Percentiles rank a stretch among this genome's conserved stretches.
Conservation (phyloP, 2,113 vertebrate genomes). For the Tautogolabrus adspersus region DNA sequence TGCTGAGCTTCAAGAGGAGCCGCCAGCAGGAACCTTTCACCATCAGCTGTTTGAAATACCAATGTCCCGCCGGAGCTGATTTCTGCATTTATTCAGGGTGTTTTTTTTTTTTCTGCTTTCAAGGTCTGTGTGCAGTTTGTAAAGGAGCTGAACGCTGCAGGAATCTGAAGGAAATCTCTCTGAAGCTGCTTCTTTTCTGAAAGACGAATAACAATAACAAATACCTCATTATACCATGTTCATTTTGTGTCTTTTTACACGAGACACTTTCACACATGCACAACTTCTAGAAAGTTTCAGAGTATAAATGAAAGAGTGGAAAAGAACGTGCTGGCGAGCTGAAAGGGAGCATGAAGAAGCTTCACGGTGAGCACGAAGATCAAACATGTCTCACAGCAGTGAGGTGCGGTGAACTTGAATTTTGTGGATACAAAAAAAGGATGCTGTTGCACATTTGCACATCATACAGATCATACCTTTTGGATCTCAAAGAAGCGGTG, state of each 20-base stretch:
- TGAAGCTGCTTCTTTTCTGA: background rate
- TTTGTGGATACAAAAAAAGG: no score
- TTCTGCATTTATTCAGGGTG: conserved; percentile 10
- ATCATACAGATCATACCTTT: no score
- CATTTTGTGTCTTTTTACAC: background rate
- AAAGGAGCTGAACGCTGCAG: background rate
- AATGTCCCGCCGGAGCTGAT: background rate
- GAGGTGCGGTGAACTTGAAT: no score
- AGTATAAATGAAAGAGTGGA: no score
- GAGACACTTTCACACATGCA: background rate
- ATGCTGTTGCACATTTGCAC: no score
- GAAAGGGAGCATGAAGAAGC: no score
- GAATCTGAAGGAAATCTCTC: background rate
- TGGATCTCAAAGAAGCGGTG: no score
- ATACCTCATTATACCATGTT: background rate
- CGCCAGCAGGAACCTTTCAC: conserved; percentile 6
- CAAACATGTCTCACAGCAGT: no score
- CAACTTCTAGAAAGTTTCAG: no score
- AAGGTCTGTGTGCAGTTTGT: background rate
- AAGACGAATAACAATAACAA: background rate
- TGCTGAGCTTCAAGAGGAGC: conserved; percentile 10
- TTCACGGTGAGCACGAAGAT: no score
- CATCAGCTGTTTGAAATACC: conserved; percentile 6
- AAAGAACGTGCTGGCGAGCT: no score
- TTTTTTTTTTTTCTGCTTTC: background rate